Conservation (phyloP, 2,797 vertebrate species). For the Scarus forsteni region DNA sequence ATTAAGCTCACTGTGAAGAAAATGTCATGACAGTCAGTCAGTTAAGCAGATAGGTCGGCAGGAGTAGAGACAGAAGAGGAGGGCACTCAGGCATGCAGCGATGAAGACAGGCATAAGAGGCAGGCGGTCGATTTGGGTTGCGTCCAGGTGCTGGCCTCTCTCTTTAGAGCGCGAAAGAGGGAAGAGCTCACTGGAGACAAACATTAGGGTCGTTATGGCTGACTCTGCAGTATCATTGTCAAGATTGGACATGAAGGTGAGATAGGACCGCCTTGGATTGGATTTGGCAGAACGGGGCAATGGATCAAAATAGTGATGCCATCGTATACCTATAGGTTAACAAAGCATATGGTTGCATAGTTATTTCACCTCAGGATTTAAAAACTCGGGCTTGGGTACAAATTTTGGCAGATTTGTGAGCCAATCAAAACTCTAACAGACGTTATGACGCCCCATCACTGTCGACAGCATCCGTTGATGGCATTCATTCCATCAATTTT, state of each 20-base stretch:
- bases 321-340: constrained; percentile 31
- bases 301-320: constrained; percentile 25
- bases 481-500: constrained; percentile 25
- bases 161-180: constrained; percentile 29
- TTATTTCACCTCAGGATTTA: constrained; percentile 20
- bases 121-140: constrained; percentile 60
- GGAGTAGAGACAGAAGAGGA: constrained; percentile 31
- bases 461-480: constrained; percentile 26
- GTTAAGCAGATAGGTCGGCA: constrained; percentile 50
- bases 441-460: constrained; percentile 26
- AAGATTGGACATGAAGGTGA: constrained; percentile 66
- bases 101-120: constrained; percentile 50
- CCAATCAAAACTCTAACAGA: constrained; percentile 24
- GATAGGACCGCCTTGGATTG: constrained; percentile 20
- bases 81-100: constrained; percentile 41
- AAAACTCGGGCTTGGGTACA: constrained; percentile 22
- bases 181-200: constrained; percentile 58
- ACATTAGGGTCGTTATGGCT: constrained; percentile 63
- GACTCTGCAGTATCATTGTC: constrained; percentile 61
- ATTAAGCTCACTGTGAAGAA: constrained; percentile 67
- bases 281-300: constrained; percentile 27
- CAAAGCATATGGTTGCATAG: constrained; percentile 40
- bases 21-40: constrained; percentile 69
- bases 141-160: constrained; percentile 60
- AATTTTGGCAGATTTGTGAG: constrained; percentile 25